phyloP scores from a whole-genome alignment of 1,140 invertebrate species.

The Chrysopa pallens region DNA sequence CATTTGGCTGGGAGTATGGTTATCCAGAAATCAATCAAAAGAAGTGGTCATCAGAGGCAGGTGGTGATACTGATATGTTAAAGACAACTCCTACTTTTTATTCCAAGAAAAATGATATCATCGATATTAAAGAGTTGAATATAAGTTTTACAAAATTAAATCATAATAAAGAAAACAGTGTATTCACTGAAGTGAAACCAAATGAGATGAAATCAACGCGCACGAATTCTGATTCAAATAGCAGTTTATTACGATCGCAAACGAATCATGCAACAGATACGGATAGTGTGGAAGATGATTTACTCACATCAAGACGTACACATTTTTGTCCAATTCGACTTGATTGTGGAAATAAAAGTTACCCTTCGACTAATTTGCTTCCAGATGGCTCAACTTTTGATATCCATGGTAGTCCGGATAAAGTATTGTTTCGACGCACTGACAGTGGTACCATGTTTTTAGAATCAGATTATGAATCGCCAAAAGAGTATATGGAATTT shows the following conservation, averaged over 20 bases:
- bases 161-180: conserved; percentile 33
- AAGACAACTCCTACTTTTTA: too few relatives aligned
- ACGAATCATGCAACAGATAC: conserved; percentile 6
- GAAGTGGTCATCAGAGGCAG: too few relatives aligned
- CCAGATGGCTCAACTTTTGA: conserved; percentile 49
- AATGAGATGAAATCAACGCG: conserved; percentile 9
- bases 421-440: conserved; percentile 28
- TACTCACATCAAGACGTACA: conserved; percentile 48
- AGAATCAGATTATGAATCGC: conserved; percentile 17
- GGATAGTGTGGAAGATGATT: conserved; percentile 32
- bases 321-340: conserved; percentile 58
- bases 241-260: conserved; percentile 1
- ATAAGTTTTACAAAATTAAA: conserved; percentile 24
- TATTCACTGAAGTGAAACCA: conserved; percentile 35
- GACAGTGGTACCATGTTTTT: conserved; percentile 27
- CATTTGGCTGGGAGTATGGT: too few relatives aligned
- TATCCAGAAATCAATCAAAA: too few relatives aligned
- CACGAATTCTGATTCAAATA: conserved; percentile 2
- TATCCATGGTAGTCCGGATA: conserved; percentile 41
- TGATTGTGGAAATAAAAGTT: conserved; percentile 24
- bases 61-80: too few relatives aligned
- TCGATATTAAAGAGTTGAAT: too few relatives aligned
- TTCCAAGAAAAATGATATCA: too few relatives aligned
- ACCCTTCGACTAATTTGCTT: conserved; percentile 20
- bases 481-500: conserved; percentile 30